Evolutionary conservation across 2,113 vertebrate genomes (phyloP).

Genomic region (Semnopithecus entellus): DNA sequence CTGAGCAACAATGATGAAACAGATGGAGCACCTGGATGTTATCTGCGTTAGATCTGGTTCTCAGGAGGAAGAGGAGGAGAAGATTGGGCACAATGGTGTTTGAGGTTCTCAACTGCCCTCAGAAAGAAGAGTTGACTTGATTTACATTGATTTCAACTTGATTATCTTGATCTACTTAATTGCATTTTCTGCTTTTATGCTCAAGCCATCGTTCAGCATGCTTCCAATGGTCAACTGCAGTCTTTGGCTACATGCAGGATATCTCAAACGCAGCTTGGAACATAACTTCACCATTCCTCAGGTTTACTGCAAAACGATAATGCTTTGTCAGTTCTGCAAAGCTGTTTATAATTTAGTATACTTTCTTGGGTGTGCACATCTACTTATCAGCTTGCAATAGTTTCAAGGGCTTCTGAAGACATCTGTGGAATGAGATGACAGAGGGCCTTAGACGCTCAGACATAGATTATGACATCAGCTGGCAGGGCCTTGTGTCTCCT

Average conservation of each 20-base stretch:
- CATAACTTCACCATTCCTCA: not conserved
- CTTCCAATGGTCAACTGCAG: not conserved
- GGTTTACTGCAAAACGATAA: not conserved
- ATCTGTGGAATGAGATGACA: not conserved
- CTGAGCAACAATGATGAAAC: not conserved
- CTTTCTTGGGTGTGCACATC: not conserved
- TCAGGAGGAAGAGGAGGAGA: not conserved
- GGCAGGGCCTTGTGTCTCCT: not conserved
- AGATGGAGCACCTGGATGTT: not conserved
- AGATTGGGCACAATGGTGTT: not conserved
- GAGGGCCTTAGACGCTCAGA: not conserved
- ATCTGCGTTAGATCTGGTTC: not conserved
- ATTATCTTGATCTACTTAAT: not conserved
- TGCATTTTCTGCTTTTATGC: not conserved
- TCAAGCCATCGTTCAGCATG: not conserved
- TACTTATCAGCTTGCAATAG: not conserved
- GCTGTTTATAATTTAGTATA: not conserved
- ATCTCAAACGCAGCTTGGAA: not conserved
- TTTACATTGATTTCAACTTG: not conserved
- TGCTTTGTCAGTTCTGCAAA: not conserved
- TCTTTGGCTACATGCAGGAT: not conserved
- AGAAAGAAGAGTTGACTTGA: not conserved
- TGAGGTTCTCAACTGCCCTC: not conserved
- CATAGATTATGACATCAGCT: not conserved
- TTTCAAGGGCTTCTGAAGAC: not conserved